A percentile compares a stretch with the other conserved stretches of the same genome.
These are phyloP conservation scores for Coptodon rendalli DNA, from an alignment of 2,113 vertebrate species.

Conservation along the genomic window DNA sequence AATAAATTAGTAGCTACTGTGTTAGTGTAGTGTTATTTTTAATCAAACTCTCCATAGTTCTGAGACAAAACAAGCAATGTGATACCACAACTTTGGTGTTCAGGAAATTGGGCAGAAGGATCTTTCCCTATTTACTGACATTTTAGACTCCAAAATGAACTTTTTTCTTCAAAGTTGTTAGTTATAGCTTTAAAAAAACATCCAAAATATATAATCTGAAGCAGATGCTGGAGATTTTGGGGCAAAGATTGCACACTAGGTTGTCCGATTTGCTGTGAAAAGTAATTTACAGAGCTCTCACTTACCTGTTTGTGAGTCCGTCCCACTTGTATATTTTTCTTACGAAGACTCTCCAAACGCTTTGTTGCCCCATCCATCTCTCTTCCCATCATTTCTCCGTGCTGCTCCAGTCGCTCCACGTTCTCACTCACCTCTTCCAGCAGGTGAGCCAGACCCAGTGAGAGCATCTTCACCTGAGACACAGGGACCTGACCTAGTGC, in stretches of 20 bases:
- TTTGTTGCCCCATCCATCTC: not conserved
- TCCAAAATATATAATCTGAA: not conserved
- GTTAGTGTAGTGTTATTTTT: not conserved
- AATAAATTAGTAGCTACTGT: not conserved
- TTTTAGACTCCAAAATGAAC: not conserved
- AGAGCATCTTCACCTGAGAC: constrained; percentile 33
- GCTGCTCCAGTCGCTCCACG: not conserved
- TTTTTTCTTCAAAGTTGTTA: not conserved
- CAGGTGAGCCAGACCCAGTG: constrained; percentile 25
- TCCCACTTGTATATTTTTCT: not conserved
- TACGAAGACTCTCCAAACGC: not conserved
- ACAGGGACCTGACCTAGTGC: not conserved
- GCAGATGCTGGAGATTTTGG: not conserved
- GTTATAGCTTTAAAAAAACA: not conserved
- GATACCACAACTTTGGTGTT: too few species aligned
- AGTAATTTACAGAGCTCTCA: not conserved
- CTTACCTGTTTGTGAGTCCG: constrained; percentile 38
- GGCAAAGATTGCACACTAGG: not conserved
- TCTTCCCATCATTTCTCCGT: not conserved
- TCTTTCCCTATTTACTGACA: too few species aligned
- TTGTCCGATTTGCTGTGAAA: not conserved
- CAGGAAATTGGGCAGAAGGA: not conserved
- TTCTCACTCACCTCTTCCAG: constrained; percentile 25
- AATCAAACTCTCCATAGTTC: not conserved
- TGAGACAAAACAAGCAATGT: too few species aligned